Base-by-base conservation (phyloP, 2,888 invertebrate species). In the Argyra leucocephala region DNA sequence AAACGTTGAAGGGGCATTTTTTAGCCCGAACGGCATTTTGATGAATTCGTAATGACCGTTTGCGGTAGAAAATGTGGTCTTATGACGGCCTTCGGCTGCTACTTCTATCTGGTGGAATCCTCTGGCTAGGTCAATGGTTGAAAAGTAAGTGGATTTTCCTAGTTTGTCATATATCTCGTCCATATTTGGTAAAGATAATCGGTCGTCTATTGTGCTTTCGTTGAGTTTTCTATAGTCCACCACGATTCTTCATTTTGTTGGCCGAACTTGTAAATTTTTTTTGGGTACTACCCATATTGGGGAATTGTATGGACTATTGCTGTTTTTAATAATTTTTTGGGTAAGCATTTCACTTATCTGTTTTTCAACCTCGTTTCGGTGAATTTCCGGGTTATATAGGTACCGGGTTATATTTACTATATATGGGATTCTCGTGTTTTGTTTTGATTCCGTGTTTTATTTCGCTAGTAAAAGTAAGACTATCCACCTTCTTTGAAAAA, bases 1-100 rank as follows among this genome's bases (percentile, higher is more conserved):
- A 67, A 78, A 78, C 1, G 75, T 75, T 1, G 70, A 69, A 2
- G 76, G 75, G 0, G 72, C 70, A 61, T 72, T 74, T 60, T 70
- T 69, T 5, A 76, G 66, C 0, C 75, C 75, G 64, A 75, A 73
- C 1, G 72, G 72, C 73, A n/a, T n/a, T n/a, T n/a, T n/a, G n/a
- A n/a, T n/a, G n/a, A n/a, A n/a, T n/a, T n/a, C 73, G 48, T 69
- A 76, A 21, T 75, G 72, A 1, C 76, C 75, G 21, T 65, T 61
- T 36, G 68, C 63, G 21, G 71, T 72, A 1, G 67, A 70, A 67
- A 77, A 75, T 6, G 73, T 74, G 1, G 74, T 75, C 67, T 75
- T 75, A 15, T 58, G 59, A 24, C 65, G 63, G 63, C 73, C 71
- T n/a, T 69, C 64, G 24, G 61, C 57, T 6, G 64, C 66, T 57